Evolutionary conservation across 2,113 vertebrate genomes (phyloP), one percentile per base, ranked within the genome.

Genomic region (Petrocephalus zakoni): DNA sequence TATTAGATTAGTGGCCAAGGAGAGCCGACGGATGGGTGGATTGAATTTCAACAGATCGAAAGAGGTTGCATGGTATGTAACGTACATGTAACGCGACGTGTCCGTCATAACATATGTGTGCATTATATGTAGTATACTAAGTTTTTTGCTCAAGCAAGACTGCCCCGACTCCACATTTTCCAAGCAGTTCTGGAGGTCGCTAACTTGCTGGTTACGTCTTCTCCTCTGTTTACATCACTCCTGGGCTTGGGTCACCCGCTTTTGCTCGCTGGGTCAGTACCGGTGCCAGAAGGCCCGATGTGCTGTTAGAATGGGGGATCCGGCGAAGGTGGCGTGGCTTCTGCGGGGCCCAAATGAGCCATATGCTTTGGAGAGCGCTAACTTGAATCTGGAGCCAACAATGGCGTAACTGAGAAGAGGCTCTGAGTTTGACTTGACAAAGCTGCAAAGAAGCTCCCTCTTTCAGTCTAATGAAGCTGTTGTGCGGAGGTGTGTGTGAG

Each of bases 401-500:
- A 96, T 94, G 92, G 92, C 91, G 93, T 92, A 91, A 94, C 92
- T 94, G 93, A 95, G 94, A 91, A 93, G 90, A 91, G 93, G 93
- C 92, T 91, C 94, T 85, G 92, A 94, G 94, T 92, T 93, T 94
- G 94, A 95, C 94, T 95, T 89, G 90, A 95, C 94, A 94, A 95
- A 95, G 94, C 94, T 94, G 94, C 88, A 89, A 94, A 68, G n/a
- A 94, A 94, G 94, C 93, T 94, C 92, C 92, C 92, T 93, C 94
- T 95, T 94, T 95, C 94, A 94, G 90, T 89, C 95, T 96, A 95
- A 96, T 96, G 95, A 96, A 96, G 95, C 95, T 94, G 95, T 95
- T 94, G 94, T 95, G 91, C 94, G 93, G 89, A 90, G 89, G 90
- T 88, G 91, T 72, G 86, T 75, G 68, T 87, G 89, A 37, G 88